Evolutionary conservation across 2,888 invertebrate species (phyloP), one percentile per base, ranked within the genome.

Genomic region (Dicranocentrus wangi): DNA sequence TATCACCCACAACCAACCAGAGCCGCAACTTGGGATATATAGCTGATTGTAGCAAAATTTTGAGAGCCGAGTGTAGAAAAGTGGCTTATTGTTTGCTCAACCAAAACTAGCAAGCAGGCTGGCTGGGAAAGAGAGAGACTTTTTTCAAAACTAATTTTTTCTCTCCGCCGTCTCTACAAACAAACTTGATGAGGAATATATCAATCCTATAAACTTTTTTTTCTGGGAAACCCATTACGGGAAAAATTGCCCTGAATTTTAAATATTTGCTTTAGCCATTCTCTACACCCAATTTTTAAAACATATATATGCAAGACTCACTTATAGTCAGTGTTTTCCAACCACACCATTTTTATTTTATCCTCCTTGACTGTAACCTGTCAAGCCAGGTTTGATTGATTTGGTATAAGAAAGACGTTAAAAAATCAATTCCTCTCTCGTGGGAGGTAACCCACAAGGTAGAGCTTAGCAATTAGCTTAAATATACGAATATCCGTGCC

Each of bases 61-160:
- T 39, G 7, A 39, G 13, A 39, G 39, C 39, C 5, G 7, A 39
- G 39, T 39, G 39, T 60, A 19, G 63, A 61, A 77, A 69, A 77
- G 77, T 69, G 19, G 69, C 51, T 77, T 68, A 69, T 69, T 69
- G 77, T 77, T 77, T 69, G 77, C 61, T 51, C 32, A 77, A 65
- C 53, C n/a, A 75, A n/a, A n/a, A 58, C 68, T 65, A 39, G 19
- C 8, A 21, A 10, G 1, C 60, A 25, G 23, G 3, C 21, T 21
- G n/a, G n/a, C n/a, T n/a, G n/a, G n/a, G n/a, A n/a, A n/a, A n/a
- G n/a, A 25, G 21, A 70, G 32, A 51, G 66, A 42, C 58, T 28
- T 75, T 55, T 75, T 68, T 43, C 15, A 25, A 8, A 75, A 72
- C 25, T 60, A 28, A 43, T 32, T 77, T 69, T 69, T 76, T 47